These are phyloP conservation scores for Eumerus sabulonum DNA, from an alignment of 2,888 invertebrate genomes.

Conservation along the genomic window DNA sequence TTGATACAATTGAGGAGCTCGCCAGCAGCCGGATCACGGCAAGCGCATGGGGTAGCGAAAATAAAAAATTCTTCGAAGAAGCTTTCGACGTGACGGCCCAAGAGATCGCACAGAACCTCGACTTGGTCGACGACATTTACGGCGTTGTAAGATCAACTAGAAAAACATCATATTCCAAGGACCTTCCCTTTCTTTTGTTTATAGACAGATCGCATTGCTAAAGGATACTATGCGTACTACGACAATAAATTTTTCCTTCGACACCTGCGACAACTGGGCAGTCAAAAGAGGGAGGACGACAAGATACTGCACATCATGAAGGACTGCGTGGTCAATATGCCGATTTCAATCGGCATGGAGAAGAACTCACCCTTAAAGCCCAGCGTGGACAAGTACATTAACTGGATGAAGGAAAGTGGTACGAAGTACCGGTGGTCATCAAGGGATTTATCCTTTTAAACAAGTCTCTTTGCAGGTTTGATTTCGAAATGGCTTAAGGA, in stretches of 20 bases:
- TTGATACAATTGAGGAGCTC: slow-evolving; percentile 86
- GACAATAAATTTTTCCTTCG: slow-evolving; percentile 87
- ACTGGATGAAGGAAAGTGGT: slow-evolving; percentile 86
- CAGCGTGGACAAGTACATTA: slow-evolving; percentile 84
- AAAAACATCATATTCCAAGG: too few relatives aligned
- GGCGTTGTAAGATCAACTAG: slow-evolving; percentile 81
- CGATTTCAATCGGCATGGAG: slow-evolving; percentile 89
- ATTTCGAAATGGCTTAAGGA: slow-evolving; percentile 89
- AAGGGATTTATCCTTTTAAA: not conserved
- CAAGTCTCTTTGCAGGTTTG: slow-evolving; percentile 80
- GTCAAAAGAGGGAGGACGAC: slow-evolving; percentile 76
- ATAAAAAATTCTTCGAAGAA: slow-evolving; percentile 84
- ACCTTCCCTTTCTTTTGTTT: not conserved
- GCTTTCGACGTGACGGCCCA: slow-evolving; percentile 85
- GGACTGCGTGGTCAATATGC: slow-evolving; percentile 89
- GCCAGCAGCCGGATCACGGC: slow-evolving; percentile 83
- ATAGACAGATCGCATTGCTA: slow-evolving; percentile 81
- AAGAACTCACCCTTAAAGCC: slow-evolving; percentile 89
- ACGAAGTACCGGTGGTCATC: not conserved
- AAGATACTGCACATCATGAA: slow-evolving; percentile 87
- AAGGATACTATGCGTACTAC: slow-evolving; percentile 88
- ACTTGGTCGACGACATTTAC: slow-evolving; percentile 82
- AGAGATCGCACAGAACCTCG: slow-evolving; percentile 84
- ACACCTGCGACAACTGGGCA: slow-evolving; percentile 82
- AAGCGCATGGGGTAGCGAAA: slow-evolving; percentile 87